Base-by-base conservation (phyloP, 2,888 invertebrate species). In the Xylophagus ater region DNA sequence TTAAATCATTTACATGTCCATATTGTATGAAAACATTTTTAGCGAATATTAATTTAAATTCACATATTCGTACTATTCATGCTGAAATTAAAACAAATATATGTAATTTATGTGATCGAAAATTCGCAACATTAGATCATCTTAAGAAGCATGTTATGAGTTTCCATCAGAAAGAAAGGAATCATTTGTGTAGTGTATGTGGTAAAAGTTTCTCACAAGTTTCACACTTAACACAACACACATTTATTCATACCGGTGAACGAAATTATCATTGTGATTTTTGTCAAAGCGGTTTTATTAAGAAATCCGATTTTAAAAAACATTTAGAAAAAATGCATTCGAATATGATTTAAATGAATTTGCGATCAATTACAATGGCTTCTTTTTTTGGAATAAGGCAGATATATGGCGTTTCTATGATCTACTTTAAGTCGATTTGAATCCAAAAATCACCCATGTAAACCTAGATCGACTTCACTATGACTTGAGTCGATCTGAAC, bases 131-230 rank as follows among this genome's bases (percentile, higher is more conserved):
- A 6, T 39, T 51, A 12, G 53, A 53, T 40, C 54, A 53, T 43
- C 34, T 53, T 12, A 52, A 51, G 34, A 54, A 54, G 30, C 54
- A 54, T 40, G 51, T 53, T 12, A 42, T 50, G 14, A 52, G 52
- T 18, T 47, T 50, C 20, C 53, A 53, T 46, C 52, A 52, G 40
- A 53, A 53, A 30, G 52, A 54, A 36, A 47, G 52, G 5, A 51
- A 51, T 37, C 49, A 51, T 43, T 12, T 47, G 3, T 54, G 54
- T 30, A 40, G 41, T 14, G 32, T 48, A 18, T 54, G 54, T 34
- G 41, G 43, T 4, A 53, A 52, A 42, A 36, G 43, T 1, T 54
- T 54, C 44, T 49, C 52, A 1, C 54, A 54, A 30, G 31, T 21
- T 7, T 45, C 37, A n/a, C 54, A 53, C 41, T 42, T 54, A 6